phyloP scores from a whole-genome alignment of 2,797 vertebrate genomes.

The Threskiornis aethiopicus region DNA sequence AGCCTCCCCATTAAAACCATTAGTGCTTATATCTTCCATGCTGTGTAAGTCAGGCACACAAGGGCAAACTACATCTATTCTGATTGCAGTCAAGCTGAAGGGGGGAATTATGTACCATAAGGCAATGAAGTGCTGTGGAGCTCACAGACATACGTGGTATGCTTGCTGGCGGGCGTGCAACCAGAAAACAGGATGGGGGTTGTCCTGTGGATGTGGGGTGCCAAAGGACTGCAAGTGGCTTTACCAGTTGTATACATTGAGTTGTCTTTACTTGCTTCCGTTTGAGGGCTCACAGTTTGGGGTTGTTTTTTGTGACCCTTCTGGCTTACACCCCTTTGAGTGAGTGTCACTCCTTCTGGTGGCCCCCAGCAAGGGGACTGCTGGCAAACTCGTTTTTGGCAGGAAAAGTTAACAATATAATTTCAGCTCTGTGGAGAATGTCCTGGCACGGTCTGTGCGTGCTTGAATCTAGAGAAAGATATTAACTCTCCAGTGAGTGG shows the following conservation, averaged over 20 bases:
- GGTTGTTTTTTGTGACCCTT: neutral
- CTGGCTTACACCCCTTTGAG: neutral
- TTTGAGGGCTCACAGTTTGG: neutral
- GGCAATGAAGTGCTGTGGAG: neutral
- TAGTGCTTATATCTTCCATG: neutral
- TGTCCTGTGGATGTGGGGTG: neutral
- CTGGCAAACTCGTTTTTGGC: neutral
- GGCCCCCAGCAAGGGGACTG: neutral
- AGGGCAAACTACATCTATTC: neutral
- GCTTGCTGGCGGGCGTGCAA: neutral
- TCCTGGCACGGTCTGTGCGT: neutral
- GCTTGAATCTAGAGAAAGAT: neutral
- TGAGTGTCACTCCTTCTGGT: neutral
- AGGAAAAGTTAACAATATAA: neutral
- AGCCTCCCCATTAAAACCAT: neutral
- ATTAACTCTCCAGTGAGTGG: neutral
- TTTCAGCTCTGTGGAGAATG: neutral
- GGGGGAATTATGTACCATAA: neutral
- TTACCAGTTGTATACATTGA: rapidly evolving
- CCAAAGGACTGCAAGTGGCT: neutral
- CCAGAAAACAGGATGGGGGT: neutral
- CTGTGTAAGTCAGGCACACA: neutral
- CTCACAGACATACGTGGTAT: too few relatives aligned
- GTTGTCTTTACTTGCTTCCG: neutral
- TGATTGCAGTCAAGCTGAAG: neutral